Evolutionary conservation across 2,888 invertebrate species (phyloP).

Genomic region (Brachycybe producta): DNA sequence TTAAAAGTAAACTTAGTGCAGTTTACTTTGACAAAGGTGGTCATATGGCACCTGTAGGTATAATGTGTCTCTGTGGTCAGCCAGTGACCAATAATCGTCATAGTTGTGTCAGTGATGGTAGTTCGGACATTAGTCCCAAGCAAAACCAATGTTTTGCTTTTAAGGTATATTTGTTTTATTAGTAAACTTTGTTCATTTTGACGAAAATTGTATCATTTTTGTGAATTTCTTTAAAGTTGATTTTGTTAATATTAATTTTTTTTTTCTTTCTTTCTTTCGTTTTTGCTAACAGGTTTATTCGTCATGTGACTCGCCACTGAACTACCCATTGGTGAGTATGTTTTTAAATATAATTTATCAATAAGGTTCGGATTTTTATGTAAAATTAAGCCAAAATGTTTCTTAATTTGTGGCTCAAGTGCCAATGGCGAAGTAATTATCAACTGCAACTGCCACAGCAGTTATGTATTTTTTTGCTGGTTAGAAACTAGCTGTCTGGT

Average conservation of each 20-base stretch:
- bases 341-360: background rate
- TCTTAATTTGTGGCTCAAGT: too few relatives aligned
- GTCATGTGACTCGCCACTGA: background rate
- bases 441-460: too few relatives aligned
- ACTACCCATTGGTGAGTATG: conserved; percentile 2
- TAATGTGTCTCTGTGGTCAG: conserved; percentile 7
- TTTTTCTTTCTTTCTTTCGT: background rate
- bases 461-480: background rate
- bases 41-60: conserved; percentile 5
- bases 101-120: background rate
- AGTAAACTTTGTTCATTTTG: too few relatives aligned
- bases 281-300: conserved; percentile 5
- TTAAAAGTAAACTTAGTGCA: too few relatives aligned
- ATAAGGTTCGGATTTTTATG: too few relatives aligned
- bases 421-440: too few relatives aligned
- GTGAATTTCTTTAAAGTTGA: background rate
- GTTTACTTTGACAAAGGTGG: too few relatives aligned
- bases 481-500: too few relatives aligned
- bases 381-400: too few relatives aligned
- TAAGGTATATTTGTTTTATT: conserved; percentile 2
- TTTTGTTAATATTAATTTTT: too few relatives aligned
- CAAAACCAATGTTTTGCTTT: conserved; percentile 2
- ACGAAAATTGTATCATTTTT: background rate
- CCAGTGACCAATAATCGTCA: background rate
- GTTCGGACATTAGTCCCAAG: background rate